Conservation (phyloP, 2,888 invertebrate genomes). For the Nineta flava region DNA sequence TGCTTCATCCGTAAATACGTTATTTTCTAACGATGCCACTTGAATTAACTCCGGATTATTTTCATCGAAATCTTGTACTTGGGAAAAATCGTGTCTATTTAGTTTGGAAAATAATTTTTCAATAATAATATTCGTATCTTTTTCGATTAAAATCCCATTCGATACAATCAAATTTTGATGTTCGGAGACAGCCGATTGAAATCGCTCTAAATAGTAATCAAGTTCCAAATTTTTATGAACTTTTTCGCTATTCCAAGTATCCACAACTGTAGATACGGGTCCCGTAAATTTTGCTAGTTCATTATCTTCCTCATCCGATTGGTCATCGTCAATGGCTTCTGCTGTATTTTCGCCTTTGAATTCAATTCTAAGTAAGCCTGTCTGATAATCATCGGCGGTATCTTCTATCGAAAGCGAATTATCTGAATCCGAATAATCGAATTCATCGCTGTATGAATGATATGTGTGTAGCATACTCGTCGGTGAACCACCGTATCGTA, state of each 20-base stretch:
- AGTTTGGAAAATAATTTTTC: neutral
- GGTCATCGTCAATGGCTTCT: slow-evolving; percentile 55
- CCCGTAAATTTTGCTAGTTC: slow-evolving; percentile 14
- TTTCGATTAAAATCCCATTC: slow-evolving; percentile 21
- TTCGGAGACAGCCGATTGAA: slow-evolving; percentile 18
- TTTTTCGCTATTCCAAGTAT: slow-evolving; percentile 6
- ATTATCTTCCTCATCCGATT: neutral
- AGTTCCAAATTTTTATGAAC: slow-evolving; percentile 3
- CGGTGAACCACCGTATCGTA: slow-evolving; percentile 38
- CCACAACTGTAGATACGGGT: slow-evolving; percentile 3
- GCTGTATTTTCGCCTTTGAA: slow-evolving; percentile 75
- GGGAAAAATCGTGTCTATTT: neutral
- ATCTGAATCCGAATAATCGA: slow-evolving; percentile 35
- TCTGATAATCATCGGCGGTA: slow-evolving; percentile 29
- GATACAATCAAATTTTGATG: slow-evolving; percentile 19
- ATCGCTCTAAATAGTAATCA: slow-evolving; percentile 12
- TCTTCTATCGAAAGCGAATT: slow-evolving; percentile 29
- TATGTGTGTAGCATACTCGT: slow-evolving; percentile 27
- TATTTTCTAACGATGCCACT: neutral
- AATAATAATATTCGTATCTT: slow-evolving; percentile 7
- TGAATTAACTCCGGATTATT: neutral
- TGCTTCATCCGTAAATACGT: neutral
- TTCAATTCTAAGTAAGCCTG: slow-evolving; percentile 51
- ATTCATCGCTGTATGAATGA: slow-evolving; percentile 26
- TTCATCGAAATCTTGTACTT: neutral